phyloP scores from a whole-genome alignment of 2,888 invertebrate species.

The Drosophila borborema region DNA sequence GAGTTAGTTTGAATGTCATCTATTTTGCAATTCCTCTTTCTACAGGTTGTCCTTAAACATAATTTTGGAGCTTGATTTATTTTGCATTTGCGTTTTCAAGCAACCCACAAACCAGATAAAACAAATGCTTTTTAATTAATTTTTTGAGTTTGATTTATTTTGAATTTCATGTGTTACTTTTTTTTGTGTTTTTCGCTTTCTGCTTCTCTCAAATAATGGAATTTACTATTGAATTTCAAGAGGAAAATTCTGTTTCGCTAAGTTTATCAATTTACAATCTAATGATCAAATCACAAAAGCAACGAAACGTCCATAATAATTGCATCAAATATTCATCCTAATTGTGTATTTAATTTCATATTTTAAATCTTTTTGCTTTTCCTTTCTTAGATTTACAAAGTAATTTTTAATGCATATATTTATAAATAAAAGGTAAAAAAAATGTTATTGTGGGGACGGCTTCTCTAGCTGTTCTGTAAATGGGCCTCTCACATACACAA shows the following conservation, averaged over 20 bases:
- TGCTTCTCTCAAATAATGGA: constrained; percentile 47
- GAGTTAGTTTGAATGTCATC: too few relatives aligned
- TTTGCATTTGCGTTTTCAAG: not conserved
- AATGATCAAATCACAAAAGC: constrained; percentile 27
- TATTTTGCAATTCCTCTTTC: not conserved
- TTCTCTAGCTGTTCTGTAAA: constrained; percentile 31
- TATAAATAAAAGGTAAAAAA: constrained; percentile 11
- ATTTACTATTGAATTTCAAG: constrained; percentile 70
- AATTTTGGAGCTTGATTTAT: too few relatives aligned
- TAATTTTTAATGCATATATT: constrained; percentile 25
- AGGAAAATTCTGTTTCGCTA: constrained; percentile 67
- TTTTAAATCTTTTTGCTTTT: constrained; percentile 16
- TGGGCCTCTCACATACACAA: constrained; percentile 25
- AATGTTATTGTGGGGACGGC: constrained; percentile 26
- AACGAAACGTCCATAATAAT: constrained; percentile 11
- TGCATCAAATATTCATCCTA: constrained; percentile 26
- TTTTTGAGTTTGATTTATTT: constrained; percentile 49
- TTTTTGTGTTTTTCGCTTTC: constrained; percentile 28
- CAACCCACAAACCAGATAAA: not conserved
- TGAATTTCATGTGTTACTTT: constrained; percentile 54
- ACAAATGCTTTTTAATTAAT: not conserved
- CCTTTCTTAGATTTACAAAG: constrained; percentile 31
- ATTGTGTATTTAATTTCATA: constrained; percentile 26
- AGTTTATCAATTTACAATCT: constrained; percentile 40
- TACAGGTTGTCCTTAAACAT: not conserved